Evolutionary conservation across 2,113 vertebrate species (phyloP).

Genomic region (Takifugu flavidus): DNA sequence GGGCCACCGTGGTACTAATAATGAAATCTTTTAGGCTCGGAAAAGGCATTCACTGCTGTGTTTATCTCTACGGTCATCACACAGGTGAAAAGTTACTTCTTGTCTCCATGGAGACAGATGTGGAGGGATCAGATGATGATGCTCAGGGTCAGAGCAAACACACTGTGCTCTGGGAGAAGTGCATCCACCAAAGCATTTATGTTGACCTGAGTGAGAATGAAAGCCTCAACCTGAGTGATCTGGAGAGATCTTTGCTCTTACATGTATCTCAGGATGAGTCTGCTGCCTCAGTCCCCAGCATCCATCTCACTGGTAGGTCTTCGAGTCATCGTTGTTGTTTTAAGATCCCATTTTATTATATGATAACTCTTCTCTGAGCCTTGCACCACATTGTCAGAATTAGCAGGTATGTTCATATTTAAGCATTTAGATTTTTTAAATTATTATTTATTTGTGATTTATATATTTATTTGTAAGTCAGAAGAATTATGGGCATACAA

Average conservation of each 20-base stretch:
- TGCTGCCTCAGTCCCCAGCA: slow-evolving; percentile 54
- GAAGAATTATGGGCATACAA: too few relatives aligned
- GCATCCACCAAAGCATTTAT: slow-evolving; percentile 72
- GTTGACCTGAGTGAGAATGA: slow-evolving; percentile 75
- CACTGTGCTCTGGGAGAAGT: slow-evolving; percentile 70
- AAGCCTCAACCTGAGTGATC: slow-evolving; percentile 73
- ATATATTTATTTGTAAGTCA: too few relatives aligned
- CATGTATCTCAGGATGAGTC: slow-evolving; percentile 59
- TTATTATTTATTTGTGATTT: too few relatives aligned
- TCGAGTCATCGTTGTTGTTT: neutral
- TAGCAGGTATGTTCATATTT: too few relatives aligned
- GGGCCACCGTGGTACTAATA: neutral
- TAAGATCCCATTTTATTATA: neutral
- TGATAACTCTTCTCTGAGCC: too few relatives aligned
- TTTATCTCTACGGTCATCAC: neutral
- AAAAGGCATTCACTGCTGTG: slow-evolving; percentile 21
- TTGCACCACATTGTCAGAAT: too few relatives aligned
- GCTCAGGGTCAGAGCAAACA: slow-evolving; percentile 22
- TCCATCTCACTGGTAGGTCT: slow-evolving; percentile 65
- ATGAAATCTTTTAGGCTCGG: slow-evolving; percentile 52
- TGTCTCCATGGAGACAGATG: slow-evolving; percentile 44
- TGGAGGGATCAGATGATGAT: slow-evolving; percentile 51
- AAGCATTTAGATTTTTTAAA: too few relatives aligned
- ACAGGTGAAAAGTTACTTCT: slow-evolving; percentile 21
- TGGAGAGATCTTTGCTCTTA: slow-evolving; percentile 64